phyloP scores from a whole-genome alignment of 2,888 invertebrate species.

The Heliothis peltigera region DNA sequence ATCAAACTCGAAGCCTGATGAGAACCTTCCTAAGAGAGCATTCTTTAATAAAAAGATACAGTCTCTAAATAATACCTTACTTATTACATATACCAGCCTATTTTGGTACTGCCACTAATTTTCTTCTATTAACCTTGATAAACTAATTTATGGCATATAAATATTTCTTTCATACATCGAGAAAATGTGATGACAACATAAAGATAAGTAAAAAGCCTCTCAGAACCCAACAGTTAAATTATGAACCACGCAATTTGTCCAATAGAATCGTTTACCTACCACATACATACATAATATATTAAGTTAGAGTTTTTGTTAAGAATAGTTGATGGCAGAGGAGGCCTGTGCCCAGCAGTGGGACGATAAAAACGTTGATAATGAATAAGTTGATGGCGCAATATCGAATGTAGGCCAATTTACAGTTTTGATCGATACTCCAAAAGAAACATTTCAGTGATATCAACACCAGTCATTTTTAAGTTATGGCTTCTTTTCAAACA shows the following conservation, averaged over 20 bases:
- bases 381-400: slow-evolving; percentile 9
- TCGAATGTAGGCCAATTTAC: slow-evolving; percentile 41
- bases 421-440: slow-evolving; percentile 20
- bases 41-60: too few relatives aligned
- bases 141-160: slow-evolving; percentile 1
- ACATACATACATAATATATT: slow-evolving; percentile 38
- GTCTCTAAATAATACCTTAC: too few relatives aligned
- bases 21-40: too few relatives aligned
- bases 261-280: slow-evolving; percentile 46
- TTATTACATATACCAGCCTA: not conserved
- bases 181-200: slow-evolving; percentile 33
- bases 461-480: too few relatives aligned
- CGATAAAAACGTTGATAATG: too few relatives aligned
- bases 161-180: not conserved
- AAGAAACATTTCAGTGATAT: slow-evolving; percentile 7
- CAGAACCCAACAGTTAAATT: slow-evolving; percentile 22
- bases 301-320: slow-evolving; percentile 40
- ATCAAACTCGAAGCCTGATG: too few relatives aligned
- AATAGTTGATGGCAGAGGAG: slow-evolving; percentile 22
- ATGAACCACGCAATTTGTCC: slow-evolving; percentile 37
- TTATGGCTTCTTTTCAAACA: too few relatives aligned
- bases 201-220: slow-evolving; percentile 45
- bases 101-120: not conserved
- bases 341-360: too few relatives aligned
- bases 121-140: slow-evolving; percentile 25